These are phyloP conservation scores for Macaria notata DNA, from an alignment of 2,888 invertebrate species.

Conservation along the genomic window DNA sequence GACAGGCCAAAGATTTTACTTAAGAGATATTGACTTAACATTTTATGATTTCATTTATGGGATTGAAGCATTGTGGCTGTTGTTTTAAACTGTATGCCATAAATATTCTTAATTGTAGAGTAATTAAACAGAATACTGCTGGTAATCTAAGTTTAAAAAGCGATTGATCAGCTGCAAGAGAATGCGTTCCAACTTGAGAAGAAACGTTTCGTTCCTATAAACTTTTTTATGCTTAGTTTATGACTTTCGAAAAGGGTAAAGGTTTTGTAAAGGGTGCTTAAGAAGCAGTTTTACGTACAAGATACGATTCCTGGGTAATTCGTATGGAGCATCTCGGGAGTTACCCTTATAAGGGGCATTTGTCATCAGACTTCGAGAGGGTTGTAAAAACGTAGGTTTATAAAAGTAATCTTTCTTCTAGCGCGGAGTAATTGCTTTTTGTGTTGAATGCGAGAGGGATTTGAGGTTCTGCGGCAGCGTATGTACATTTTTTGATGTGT, in stretches of 20 bases:
- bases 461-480: background rate
- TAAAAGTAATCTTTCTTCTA: constrained; percentile 18
- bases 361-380: constrained; percentile 22
- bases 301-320: constrained; percentile 18
- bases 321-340: constrained; percentile 18
- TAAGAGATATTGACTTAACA: too few relatives aligned
- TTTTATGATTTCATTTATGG: too few relatives aligned
- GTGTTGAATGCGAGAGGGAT: background rate
- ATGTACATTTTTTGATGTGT: background rate
- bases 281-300: constrained; percentile 22
- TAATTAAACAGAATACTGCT: too few relatives aligned
- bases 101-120: too few relatives aligned
- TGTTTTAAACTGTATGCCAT: too few relatives aligned
- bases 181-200: constrained; percentile 3
- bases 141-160: too few relatives aligned
- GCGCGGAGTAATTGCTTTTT: constrained; percentile 14
- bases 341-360: constrained; percentile 14
- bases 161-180: too few relatives aligned
- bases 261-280: constrained; percentile 21
- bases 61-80: too few relatives aligned
- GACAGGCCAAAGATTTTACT: too few relatives aligned
- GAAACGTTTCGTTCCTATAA: constrained; percentile 10
- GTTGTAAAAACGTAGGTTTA: constrained; percentile 20
- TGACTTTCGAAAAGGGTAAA: constrained; percentile 19
- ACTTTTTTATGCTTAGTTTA: constrained; percentile 22